Evolutionary conservation across 2,797 vertebrate genomes (phyloP), one percentile per base, ranked within the genome.

Genomic region (Scolopax rusticola): DNA sequence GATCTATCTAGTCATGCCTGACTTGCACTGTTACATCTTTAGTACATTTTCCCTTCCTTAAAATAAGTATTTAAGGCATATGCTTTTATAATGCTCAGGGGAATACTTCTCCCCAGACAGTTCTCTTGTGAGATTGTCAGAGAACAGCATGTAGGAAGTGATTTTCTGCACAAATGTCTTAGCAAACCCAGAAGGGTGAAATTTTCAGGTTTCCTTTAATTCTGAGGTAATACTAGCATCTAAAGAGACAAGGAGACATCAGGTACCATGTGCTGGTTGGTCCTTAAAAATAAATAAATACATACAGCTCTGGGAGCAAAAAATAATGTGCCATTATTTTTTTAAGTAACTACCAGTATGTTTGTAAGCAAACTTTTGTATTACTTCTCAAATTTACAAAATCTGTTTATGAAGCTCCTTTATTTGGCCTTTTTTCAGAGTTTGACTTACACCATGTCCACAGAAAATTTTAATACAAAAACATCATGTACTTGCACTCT

Each of bases 401-500:
- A 16, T 24, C 21, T 80, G 11, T 53, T 71, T 48, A 8, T 53
- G 7, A 56, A 67, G 3, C 9, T 77, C 13, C 13, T 59, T 87
- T 56, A 63, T 59, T 83, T 73, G 59, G 28, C 57, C 24, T 68
- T 94, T 89, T 60, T 90, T 82, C 45, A 33, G 43, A 68, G 45
- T 85, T 64, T 94, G 69, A 73, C 74, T 94, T 92, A 59, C 16
- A 40, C 45, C 60, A 20, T 57, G 59, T 71, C 24, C 64, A 8
- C 73, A 76, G 57, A 84, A 94, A 53, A 54, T 60, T 45, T 84
- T 86, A 90, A 94, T 63, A 65, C n/a, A 70, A 95, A 96, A 73
- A 8, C 19, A 21, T 93, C 25, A 68, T 28, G 61, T 12, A 61
- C 38, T 64, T 75, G 18, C 24, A 69, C 50, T 91, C 17, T 84